Evolutionary conservation across 2,888 invertebrate genomes (phyloP), one percentile per base, ranked within the genome.

Genomic region (Lottia gigantea): DNA sequence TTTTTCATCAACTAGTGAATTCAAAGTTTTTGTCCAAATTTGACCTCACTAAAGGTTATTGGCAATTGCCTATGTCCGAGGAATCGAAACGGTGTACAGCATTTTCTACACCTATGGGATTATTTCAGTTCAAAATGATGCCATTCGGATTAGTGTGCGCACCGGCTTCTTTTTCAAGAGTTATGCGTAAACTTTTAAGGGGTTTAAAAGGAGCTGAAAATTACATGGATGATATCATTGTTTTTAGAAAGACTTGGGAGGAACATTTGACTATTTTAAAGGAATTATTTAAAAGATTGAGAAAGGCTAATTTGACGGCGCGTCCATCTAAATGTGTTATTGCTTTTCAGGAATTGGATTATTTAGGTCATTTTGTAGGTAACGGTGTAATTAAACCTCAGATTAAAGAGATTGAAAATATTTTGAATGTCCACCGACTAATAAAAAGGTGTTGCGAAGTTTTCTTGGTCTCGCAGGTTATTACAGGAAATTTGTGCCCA

Each of bases 401-500:
- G 19, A 8, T 0, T 12, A 63, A 49, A 14, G 67, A 71, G 25
- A n/a, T 67, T 15, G 46, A 70, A 16, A 63, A 47, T 12, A 71
- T 72, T 14, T 25, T 55, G 47, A 65, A 16, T 31, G 31, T 15
- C 19, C 23, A 11, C 80, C 45, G 6, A 16, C 2, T 16, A 61
- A 16, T 12, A 72, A 72, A 46, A 68, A 46, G n/a, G 47, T 66
- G 47, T 45, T 70, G 15, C 19, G 67, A 25, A 62, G 70, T 11
- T 61, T 72, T 40, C 15, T 70, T 4, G 72, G 72, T 2, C 7
- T 72, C 14, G 31, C 55, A 3, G 47, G 65, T 19, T 72, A 71
- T 55, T 72, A 72, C 47, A 66, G 67, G 11, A 62, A 55, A 14
- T 68, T 64, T 45, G 71, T 71, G 25, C 72, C 72, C 3, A 47